Evolutionary conservation across 92 coral and sea anemone genomes (phyloP).

Genomic region (Parazoanthus darwini): DNA sequence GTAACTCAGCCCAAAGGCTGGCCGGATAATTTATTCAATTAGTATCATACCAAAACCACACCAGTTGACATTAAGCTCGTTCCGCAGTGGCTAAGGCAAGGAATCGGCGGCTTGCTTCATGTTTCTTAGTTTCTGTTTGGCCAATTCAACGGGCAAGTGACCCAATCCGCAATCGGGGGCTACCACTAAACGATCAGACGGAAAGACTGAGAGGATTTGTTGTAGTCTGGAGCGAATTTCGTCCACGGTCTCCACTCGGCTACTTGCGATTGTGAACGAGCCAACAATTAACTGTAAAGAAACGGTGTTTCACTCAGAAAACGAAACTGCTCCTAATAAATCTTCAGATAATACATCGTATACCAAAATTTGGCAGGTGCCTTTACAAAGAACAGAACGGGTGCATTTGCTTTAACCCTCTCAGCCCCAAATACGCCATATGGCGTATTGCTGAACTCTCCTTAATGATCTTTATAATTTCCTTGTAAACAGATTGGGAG

Average conservation of each 20-base stretch:
- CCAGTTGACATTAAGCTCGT: not conserved
- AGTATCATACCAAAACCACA: too few relatives aligned
- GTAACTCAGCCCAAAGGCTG: too few relatives aligned
- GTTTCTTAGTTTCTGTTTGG: conserved; percentile 48
- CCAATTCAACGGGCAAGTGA: conserved; percentile 42
- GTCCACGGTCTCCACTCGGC: conserved; percentile 54
- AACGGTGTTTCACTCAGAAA: not conserved
- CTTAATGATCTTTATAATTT: too few relatives aligned
- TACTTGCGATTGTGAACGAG: conserved; percentile 37
- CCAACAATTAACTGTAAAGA: conserved; percentile 41
- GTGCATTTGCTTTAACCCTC: too few relatives aligned
- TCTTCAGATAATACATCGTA: too few relatives aligned
- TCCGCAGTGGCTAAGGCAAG: not conserved
- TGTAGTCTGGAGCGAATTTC: conserved; percentile 47
- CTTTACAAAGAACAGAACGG: too few relatives aligned
- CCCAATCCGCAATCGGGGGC: conserved; percentile 63
- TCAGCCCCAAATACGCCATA: too few relatives aligned
- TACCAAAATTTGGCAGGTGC: too few relatives aligned
- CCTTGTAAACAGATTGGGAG: too few relatives aligned
- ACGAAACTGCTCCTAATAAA: too few relatives aligned
- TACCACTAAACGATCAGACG: conserved; percentile 43
- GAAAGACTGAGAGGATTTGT: conserved; percentile 37
- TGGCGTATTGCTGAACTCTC: too few relatives aligned
- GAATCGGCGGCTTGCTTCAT: conserved; percentile 46
- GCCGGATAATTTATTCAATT: too few relatives aligned